phyloP scores from a whole-genome alignment of 35 echinoderm and acorn worm species.

The Ophiothrix spiculata region DNA sequence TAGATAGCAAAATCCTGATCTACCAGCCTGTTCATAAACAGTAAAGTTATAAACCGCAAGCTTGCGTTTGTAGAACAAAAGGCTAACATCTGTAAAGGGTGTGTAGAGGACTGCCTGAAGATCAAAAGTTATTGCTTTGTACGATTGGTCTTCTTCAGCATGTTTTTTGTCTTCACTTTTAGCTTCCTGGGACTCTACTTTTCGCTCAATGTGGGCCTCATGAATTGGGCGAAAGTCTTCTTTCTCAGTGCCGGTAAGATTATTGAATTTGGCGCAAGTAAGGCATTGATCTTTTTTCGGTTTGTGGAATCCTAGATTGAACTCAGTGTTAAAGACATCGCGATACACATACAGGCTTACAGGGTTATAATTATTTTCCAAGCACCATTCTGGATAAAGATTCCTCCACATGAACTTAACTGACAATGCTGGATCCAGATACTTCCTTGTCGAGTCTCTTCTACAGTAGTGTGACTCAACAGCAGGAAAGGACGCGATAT shows the following conservation, averaged over 20 bases:
- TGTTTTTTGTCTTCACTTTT: conserved; percentile 26
- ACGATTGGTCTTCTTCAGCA: conserved; percentile 1
- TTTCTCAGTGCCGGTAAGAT: conserved; percentile 10
- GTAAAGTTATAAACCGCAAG: neutral
- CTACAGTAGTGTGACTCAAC: neutral
- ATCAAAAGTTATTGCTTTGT: neutral
- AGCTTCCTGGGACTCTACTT: neutral
- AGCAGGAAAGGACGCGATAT: neutral
- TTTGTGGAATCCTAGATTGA: neutral
- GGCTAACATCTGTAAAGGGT: neutral
- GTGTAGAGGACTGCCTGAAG: neutral
- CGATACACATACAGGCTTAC: neutral
- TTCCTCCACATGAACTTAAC: neutral
- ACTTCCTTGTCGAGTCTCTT: neutral
- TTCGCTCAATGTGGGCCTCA: neutral
- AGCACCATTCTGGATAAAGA: neutral
- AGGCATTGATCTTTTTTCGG: neutral
- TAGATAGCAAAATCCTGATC: neutral
- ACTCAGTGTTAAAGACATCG: neutral
- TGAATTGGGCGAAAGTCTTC: neutral
- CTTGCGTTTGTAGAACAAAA: neutral
- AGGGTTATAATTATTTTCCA: neutral
- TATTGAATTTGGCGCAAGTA: conserved; percentile 9
- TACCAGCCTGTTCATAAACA: neutral
- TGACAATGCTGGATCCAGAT: neutral